Conservation (phyloP, 2,113 vertebrate species). For the Anoplopoma fimbria region DNA sequence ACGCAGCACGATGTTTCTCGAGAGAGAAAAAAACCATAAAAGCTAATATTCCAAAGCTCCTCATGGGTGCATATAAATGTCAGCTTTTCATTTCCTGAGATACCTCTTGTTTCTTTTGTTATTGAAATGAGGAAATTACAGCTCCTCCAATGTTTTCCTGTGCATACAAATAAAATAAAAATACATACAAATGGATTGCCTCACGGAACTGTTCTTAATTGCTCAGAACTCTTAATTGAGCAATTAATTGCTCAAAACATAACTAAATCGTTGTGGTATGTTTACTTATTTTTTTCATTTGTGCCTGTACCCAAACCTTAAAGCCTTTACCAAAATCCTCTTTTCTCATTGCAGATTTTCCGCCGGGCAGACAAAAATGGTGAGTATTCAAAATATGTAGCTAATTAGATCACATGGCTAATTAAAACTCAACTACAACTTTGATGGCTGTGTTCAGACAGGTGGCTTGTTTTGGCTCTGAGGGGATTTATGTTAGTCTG, state of each 20-base stretch:
- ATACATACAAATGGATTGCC: neutral
- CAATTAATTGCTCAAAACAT: neutral
- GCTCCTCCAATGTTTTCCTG: slow-evolving; percentile 6
- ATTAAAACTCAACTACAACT: slow-evolving; percentile 33
- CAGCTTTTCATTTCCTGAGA: slow-evolving; percentile 59
- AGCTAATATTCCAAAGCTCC: slow-evolving; percentile 30
- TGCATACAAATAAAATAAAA: neutral
- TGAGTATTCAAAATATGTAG: slow-evolving; percentile 67
- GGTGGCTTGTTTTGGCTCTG: neutral
- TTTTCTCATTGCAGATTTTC: slow-evolving; percentile 80
- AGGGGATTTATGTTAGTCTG: slow-evolving; percentile 6
- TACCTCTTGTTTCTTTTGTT: slow-evolving; percentile 11
- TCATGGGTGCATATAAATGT: slow-evolving; percentile 36
- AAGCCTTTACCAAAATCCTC: slow-evolving; percentile 29
- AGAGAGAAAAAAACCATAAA: neutral
- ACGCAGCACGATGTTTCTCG: neutral
- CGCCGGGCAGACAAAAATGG: slow-evolving; percentile 85
- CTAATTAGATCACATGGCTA: slow-evolving; percentile 23
- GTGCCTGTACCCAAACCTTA: neutral
- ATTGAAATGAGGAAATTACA: slow-evolving; percentile 51
- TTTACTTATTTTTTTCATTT: neutral
- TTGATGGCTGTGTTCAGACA: slow-evolving; percentile 28
- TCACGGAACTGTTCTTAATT: neutral
- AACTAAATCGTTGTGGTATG: neutral
- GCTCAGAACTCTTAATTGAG: too few relatives aligned